phyloP scores from a whole-genome alignment of 2,888 invertebrate genomes.

The Cerastis leucographa region DNA sequence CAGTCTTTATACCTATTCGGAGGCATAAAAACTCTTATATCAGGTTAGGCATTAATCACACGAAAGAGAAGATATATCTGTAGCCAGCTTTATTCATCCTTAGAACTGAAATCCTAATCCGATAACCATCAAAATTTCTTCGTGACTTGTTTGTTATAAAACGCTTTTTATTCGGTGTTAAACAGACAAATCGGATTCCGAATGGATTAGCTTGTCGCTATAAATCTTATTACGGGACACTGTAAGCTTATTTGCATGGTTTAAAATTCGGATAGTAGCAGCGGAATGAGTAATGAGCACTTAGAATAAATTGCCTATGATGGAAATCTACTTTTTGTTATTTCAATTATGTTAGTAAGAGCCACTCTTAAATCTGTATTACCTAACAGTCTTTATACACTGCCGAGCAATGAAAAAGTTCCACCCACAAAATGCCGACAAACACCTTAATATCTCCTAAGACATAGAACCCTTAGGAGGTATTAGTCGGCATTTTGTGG shows the following conservation, averaged over 20 bases:
- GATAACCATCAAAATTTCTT: slow-evolving; percentile 55
- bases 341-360: neutral
- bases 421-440: too few relatives aligned
- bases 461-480: too few relatives aligned
- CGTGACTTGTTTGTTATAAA: slow-evolving; percentile 66
- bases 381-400: neutral
- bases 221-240: slow-evolving; percentile 78
- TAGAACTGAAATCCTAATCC: slow-evolving; percentile 37
- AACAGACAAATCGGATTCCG: slow-evolving; percentile 80
- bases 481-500: too few relatives aligned
- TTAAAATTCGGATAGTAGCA: slow-evolving; percentile 66
- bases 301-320: slow-evolving; percentile 62
- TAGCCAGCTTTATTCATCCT: slow-evolving; percentile 6
- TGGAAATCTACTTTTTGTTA: slow-evolving; percentile 18
- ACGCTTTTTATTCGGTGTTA: slow-evolving; percentile 74
- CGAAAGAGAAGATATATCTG: too few relatives aligned
- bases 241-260: slow-evolving; percentile 75
- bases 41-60: too few relatives aligned
- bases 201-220: slow-evolving; percentile 78
- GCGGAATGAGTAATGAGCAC: slow-evolving; percentile 62
- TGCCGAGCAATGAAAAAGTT: too few relatives aligned
- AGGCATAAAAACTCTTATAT: too few relatives aligned
- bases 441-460: too few relatives aligned
- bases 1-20: too few relatives aligned
- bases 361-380: neutral